Evolutionary conservation across 2,888 invertebrate genomes (phyloP), one percentile per base, ranked within the genome.

Genomic region (Nomada ferruginata): DNA sequence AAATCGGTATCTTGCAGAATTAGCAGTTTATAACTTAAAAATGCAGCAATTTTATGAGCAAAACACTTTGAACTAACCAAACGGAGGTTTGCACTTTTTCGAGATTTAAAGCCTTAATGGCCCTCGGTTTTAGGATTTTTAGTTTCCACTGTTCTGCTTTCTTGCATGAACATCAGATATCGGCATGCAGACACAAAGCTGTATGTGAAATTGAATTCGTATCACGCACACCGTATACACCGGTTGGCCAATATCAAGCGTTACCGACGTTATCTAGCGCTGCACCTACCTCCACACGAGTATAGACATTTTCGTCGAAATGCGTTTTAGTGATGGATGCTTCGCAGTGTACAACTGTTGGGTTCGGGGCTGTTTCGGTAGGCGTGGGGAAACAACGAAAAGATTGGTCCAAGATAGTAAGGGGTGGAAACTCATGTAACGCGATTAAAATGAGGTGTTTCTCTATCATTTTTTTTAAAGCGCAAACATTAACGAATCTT

Each of bases 281-380:
- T 36, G 74, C 65, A 53, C 73, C 65, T 57, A 57, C 73, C 69
- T 72, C 53, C 68, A 52, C 68, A 53, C 47, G 55, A n/a, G 59
- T 59, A 53, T 73, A 47, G 59, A 57, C 64, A 77, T 82, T 83
- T 83, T 83, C 70, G 59, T 71, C 55, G 71, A 82, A 83, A 82
- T 42, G 77, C 66, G 63, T 82, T 76, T 60, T 77, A 50, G 53
- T 82, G 82, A 83, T 77, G 63, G 82, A 83, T 82, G 74, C 74
- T 71, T 74, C 42, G 50, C 50, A 23, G 69, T 63, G 50, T 76
- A 68, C 64, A 76, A 83, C 82, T 55, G 61, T 81, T 65, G 55
- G 52, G 36, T 70, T 42, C 18, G 53, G 36, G 44, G 23, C 11
- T 29, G 66, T 20, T 68, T 36, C 20, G 42, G 42, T 55, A 23